phyloP scores from a whole-genome alignment of 1,140 invertebrate genomes.

The Brachionus sp. region DNA sequence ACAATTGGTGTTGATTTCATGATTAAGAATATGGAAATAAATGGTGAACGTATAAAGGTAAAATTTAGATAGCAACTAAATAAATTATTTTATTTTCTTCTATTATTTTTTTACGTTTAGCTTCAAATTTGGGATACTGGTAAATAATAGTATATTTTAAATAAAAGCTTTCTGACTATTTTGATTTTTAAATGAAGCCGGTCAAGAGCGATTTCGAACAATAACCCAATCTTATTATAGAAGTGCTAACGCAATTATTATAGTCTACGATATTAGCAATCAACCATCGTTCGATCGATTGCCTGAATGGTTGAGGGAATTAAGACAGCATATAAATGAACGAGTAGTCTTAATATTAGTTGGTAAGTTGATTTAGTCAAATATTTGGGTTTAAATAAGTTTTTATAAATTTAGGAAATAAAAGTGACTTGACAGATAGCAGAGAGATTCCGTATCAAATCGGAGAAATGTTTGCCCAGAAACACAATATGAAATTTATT shows the following conservation, averaged over 20 bases:
- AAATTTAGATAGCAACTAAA: background rate
- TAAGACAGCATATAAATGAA: slow-evolving; percentile 34
- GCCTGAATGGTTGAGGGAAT: slow-evolving; percentile 42
- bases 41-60: slow-evolving; percentile 58
- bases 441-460: slow-evolving; percentile 87
- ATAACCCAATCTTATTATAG: slow-evolving; percentile 91
- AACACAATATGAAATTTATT: slow-evolving; percentile 80
- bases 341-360: slow-evolving; percentile 71
- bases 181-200: slow-evolving; percentile 53
- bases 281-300: slow-evolving; percentile 60
- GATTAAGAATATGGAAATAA: slow-evolving; percentile 58
- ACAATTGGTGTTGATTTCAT: slow-evolving; percentile 60
- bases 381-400: background rate
- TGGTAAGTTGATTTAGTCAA: slow-evolving; percentile 63
- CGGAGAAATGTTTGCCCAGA: slow-evolving; percentile 89
- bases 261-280: slow-evolving; percentile 98
- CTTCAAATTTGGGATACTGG: slow-evolving; percentile 46
- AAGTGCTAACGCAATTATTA: slow-evolving; percentile 96
- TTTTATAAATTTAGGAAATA: slow-evolving; percentile 64
- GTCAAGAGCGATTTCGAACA: slow-evolving; percentile 81
- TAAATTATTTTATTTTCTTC: background rate
- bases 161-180: background rate
- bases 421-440: slow-evolving; percentile 83
- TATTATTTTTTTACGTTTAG: background rate
- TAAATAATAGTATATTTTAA: background rate